phyloP scores from a whole-genome alignment of 1,140 invertebrate genomes.

The Drosophila burlai region DNA sequence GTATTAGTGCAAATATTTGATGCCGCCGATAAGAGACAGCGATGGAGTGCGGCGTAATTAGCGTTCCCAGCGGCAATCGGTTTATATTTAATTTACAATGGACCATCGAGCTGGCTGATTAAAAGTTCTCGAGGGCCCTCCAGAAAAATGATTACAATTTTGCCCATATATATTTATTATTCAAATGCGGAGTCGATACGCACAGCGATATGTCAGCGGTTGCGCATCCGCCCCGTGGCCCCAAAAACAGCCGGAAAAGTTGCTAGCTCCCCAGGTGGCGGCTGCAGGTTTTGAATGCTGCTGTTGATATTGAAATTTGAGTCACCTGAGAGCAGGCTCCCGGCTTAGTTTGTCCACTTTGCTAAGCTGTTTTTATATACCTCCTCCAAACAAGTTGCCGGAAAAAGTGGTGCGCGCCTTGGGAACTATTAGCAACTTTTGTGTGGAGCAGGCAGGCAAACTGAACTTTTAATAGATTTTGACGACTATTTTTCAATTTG shows the following conservation, averaged over 20 bases:
- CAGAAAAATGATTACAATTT: slow-evolving; percentile 27
- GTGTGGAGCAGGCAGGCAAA: background rate
- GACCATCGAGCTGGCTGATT: slow-evolving; percentile 33
- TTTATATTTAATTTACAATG: slow-evolving; percentile 45
- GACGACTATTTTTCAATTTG: slow-evolving; percentile 25
- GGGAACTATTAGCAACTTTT: slow-evolving; percentile 74
- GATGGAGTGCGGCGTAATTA: slow-evolving; percentile 58
- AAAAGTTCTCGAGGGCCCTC: slow-evolving; percentile 33
- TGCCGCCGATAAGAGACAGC: slow-evolving; percentile 55
- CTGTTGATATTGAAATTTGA: slow-evolving; percentile 50
- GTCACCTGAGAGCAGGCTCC: slow-evolving; percentile 16
- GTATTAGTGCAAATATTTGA: slow-evolving; percentile 77
- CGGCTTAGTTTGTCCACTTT: slow-evolving; percentile 35
- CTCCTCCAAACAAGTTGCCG: slow-evolving; percentile 1
- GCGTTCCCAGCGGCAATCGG: slow-evolving; percentile 34
- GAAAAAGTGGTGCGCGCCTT: slow-evolving; percentile 15
- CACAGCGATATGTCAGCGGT: background rate
- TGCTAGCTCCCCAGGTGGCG: slow-evolving; percentile 26
- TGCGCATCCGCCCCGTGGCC: slow-evolving; percentile 49
- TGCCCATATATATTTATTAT: slow-evolving; percentile 22
- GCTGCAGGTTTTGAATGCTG: slow-evolving; percentile 16
- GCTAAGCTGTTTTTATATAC: slow-evolving; percentile 30
- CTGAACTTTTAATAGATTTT: slow-evolving; percentile 71
- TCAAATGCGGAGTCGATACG: background rate
- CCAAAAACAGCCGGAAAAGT: slow-evolving; percentile 21